Conservation (phyloP, 2,797 vertebrate species). For the Knipowitschia caucasica region DNA sequence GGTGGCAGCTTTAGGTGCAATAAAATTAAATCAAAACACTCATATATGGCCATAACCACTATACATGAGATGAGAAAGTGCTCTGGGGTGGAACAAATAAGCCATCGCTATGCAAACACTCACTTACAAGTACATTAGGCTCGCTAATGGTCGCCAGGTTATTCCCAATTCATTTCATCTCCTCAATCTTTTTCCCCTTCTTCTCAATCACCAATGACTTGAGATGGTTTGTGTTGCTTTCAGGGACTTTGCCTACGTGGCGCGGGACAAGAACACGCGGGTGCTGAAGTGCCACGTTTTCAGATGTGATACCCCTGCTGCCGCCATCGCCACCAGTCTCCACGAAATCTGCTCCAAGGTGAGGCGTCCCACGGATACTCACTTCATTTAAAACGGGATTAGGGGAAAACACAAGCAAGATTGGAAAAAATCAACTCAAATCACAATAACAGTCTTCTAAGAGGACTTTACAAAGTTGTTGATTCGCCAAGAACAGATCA, state of each 20-base stretch:
- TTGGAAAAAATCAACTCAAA: too few species aligned
- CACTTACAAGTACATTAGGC: conserved; percentile 19
- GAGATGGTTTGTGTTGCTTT: conserved; percentile 5
- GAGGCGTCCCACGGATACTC: too few species aligned
- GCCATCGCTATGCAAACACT: background rate
- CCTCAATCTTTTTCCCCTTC: background rate
- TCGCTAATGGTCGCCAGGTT: background rate
- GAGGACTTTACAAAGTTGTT: too few species aligned
- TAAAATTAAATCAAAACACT: conserved; percentile 14
- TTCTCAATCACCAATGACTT: background rate
- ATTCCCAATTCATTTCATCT: background rate
- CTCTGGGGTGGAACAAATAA: conserved; percentile 28
- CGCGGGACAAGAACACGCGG: conserved; percentile 94
- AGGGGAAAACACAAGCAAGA: too few species aligned
- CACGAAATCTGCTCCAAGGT: conserved; percentile 95
- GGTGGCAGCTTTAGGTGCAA: conserved; percentile 5
- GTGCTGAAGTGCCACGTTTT: conserved; percentile 99
- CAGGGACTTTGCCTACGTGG: conserved; percentile 98
- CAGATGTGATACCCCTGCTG: conserved; percentile 96
- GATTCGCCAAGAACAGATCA: too few species aligned
- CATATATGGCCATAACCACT: conserved; percentile 5
- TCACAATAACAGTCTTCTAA: too few species aligned
- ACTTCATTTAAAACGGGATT: too few species aligned
- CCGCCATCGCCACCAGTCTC: conserved; percentile 95
- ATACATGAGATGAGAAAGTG: conserved; percentile 11